Evolutionary conservation across 1,140 invertebrate genomes (phyloP), one percentile per base, ranked within the genome.

Genomic region (Bombus sibiricus): DNA sequence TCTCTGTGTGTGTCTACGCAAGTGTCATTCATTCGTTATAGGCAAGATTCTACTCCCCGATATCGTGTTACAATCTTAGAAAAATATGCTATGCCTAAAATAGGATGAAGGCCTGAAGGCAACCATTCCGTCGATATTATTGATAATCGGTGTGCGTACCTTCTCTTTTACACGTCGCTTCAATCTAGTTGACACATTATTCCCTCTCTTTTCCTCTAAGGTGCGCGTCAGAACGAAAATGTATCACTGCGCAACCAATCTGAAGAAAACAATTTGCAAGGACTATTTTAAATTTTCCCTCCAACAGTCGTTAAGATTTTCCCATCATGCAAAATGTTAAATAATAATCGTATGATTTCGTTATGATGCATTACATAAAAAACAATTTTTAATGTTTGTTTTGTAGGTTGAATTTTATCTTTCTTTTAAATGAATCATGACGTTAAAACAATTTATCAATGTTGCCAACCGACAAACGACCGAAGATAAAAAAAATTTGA

Each of bases 61-160:
- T 78, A 95, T 94, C 95, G 93, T 92, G 92, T 93, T 95, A 93
- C 92, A 94, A 78, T 91, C 91, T 95, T 95, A 95, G 95, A 95
- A 95, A 95, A 95, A 95, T 95, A 95, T 95, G 93, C 94, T 95
- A 95, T 95, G 92, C 93, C 94, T 95, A 95, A 95, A 95, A 95
- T 95, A 95, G 93, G 94, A 95, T 95, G 93, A 95, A 95, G 93
- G 93, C 93, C 94, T 94, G 93, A 94, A 95, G 93, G 94, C 94
- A 94, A 95, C 91, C 91, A 92, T 94, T 94, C 92, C 93, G 91
- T 94, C 93, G 92, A 94, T 94, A 95, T 94, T 94, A 92, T 90
- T 91, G 92, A 93, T 93, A 92, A 92, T 92, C 88, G 81, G 87
- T 90, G 77, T 88, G 73, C 83, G 78, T 80, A 43, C 81, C 53